phyloP scores from a whole-genome alignment of 2,888 invertebrate species.

The Agelastica alni region DNA sequence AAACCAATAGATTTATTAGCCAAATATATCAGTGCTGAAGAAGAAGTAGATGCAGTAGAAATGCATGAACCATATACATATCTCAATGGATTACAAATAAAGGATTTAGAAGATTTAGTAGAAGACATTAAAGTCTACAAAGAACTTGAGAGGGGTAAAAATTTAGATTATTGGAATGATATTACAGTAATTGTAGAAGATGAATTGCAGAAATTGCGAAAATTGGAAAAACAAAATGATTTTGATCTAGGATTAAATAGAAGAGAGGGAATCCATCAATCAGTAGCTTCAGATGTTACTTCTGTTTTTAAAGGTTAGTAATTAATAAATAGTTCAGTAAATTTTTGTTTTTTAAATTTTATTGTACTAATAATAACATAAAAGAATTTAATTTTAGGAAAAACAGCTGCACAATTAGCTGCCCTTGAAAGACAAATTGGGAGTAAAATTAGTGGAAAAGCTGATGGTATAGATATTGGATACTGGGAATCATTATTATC shows the following conservation, averaged over 20 bases:
- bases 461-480: conserved; percentile 92
- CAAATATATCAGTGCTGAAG: conserved; percentile 90
- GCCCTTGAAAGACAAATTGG: conserved; percentile 85
- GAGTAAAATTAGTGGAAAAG: conserved; percentile 79
- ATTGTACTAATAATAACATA: neutral
- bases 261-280: conserved; percentile 76
- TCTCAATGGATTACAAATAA: conserved; percentile 84
- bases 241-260: conserved; percentile 62
- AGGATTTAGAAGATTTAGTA: conserved; percentile 92
- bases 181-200: conserved; percentile 94
- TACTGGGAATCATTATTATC: conserved; percentile 97
- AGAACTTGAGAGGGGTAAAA: conserved; percentile 86
- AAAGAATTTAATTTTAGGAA: conserved; percentile 50
- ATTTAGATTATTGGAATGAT: conserved; percentile 94
- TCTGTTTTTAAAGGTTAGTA: conserved; percentile 79
- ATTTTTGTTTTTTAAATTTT: neutral
- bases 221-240: conserved; percentile 68
- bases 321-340: neutral
- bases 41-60: conserved; percentile 88
- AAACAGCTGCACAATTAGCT: conserved; percentile 84
- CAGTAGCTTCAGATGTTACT: conserved; percentile 88
- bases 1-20: conserved; percentile 98
- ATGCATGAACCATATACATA: conserved; percentile 98
- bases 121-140: conserved; percentile 96
- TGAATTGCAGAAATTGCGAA: conserved; percentile 84